Evolutionary conservation across 1,140 invertebrate genomes (phyloP).

Genomic region (Lamellibrachia luymesi): DNA sequence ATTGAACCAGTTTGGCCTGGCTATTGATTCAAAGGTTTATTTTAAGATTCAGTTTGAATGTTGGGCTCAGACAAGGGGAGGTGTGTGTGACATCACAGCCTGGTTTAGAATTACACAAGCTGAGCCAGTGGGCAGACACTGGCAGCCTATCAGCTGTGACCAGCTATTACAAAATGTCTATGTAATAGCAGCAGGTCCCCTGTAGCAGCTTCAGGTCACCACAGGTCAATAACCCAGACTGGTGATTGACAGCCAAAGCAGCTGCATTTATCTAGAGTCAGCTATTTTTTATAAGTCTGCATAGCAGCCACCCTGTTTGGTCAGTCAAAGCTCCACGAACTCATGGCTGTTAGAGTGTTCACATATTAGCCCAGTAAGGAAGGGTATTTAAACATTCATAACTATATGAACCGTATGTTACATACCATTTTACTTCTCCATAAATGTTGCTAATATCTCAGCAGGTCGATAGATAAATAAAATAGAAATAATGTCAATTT

Average conservation of each 20-base stretch:
- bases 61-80: not conserved
- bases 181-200: constrained; percentile 3
- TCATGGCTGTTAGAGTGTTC: not conserved
- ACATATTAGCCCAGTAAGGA: not conserved
- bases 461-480: not conserved
- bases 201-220: not conserved
- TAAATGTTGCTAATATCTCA: not conserved
- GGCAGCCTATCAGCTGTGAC: not conserved
- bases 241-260: constrained; percentile 3
- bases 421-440: not conserved
- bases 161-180: constrained; percentile 1
- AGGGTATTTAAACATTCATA: not conserved
- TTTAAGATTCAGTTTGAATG: constrained; percentile 5
- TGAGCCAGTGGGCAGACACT: not conserved
- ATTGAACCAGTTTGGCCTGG: not conserved
- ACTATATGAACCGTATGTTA: not conserved
- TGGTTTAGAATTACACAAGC: constrained; percentile 5
- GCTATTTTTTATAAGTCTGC: constrained; percentile 5
- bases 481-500: not conserved
- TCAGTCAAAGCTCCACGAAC: not conserved
- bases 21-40: constrained; percentile 5
- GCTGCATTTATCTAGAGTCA: not conserved
- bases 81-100: not conserved
- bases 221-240: not conserved
- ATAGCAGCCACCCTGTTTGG: constrained; percentile 3